Evolutionary conservation across 1,140 invertebrate genomes (phyloP), one percentile per base, ranked within the genome.

Genomic region (Drosophila kepulauana): DNA sequence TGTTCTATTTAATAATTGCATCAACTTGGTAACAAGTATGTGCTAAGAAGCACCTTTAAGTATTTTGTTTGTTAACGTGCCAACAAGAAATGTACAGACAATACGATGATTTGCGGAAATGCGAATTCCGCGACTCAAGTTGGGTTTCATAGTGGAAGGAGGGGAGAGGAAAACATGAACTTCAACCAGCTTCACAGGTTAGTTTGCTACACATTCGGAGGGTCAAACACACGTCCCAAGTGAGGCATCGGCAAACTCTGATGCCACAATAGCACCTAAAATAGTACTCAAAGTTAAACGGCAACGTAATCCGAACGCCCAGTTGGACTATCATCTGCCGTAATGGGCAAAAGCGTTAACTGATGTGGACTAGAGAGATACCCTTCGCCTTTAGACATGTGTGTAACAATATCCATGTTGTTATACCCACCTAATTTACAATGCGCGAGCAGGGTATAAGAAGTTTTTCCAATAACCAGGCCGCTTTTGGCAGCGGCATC

Each of bases 261-360:
- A 28, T 5, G 4, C 3, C 49, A 5, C 20, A 51, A 28, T n/a
- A 51, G 41, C 11, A 13, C 13, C 25, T 30, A 15, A 49, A 25
- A 49, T 51, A 35, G 46, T 52, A 35, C 15, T 38, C 33, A 46
- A 57, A 33, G 52, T 43, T 67, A 67, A 57, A 67, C 52, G 64
- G 64, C 64, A 15, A 38, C 56, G 35, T 48, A 46, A 58, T 33
- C 43, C 15, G 3, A 45, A 46, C 41, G 41, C 28, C 48, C 46
- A 35, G 4, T 10, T 10, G 51, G 13, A 33, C 30, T 28, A 48
- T 48, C 46, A 38, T 10, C 7, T 38, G 33, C 33, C 33, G 10
- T 38, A 38, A 38, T 38, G 35, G 35, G 8, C 8, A 7, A 38
- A 11, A 10, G 10, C 2, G 35, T 38, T 49, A 49, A 20, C 13